Evolutionary conservation across 2,888 invertebrate species (phyloP).

Genomic region (Cabera pusaria): DNA sequence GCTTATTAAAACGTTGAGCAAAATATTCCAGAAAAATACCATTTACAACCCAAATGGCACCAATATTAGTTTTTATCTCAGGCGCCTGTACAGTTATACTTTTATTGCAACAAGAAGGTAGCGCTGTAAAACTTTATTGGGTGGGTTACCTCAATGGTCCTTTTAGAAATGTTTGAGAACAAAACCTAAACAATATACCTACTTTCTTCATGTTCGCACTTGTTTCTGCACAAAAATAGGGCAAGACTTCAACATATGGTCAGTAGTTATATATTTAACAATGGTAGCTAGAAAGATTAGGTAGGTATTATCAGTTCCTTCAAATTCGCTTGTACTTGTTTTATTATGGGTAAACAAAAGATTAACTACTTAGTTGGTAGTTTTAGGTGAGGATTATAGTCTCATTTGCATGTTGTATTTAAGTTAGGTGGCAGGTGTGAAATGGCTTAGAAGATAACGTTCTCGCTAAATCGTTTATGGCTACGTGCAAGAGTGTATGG

Average conservation of each 20-base stretch:
- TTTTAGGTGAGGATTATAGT: too few species aligned
- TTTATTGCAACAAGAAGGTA: slow-evolving; percentile 39
- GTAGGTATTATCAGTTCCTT: slow-evolving; percentile 15
- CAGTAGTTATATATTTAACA: too few species aligned
- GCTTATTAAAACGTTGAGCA: too few species aligned
- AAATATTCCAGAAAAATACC: slow-evolving; percentile 1
- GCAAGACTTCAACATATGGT: slow-evolving; percentile 25
- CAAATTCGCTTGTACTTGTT: slow-evolving; percentile 25
- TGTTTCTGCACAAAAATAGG: slow-evolving; percentile 30
- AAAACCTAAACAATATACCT: slow-evolving; percentile 18
- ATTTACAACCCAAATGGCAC: slow-evolving; percentile 16
- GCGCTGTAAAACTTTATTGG: slow-evolving; percentile 55
- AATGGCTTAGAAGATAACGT: too few species aligned
- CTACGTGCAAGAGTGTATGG: too few species aligned
- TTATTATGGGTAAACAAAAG: slow-evolving; percentile 52
- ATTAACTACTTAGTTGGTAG: slow-evolving; percentile 49
- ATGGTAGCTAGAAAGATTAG: slow-evolving; percentile 41
- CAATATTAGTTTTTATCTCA: slow-evolving; percentile 31
- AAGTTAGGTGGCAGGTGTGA: too few species aligned
- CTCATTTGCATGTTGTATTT: too few species aligned
- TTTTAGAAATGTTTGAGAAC: slow-evolving; percentile 22
- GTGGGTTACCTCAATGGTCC: slow-evolving; percentile 43
- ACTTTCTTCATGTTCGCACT: slow-evolving; percentile 44
- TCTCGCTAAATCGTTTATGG: too few species aligned
- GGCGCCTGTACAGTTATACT: slow-evolving; percentile 49